Conservation (phyloP, 2,797 vertebrate genomes). For the Sebastes diploproa region DNA sequence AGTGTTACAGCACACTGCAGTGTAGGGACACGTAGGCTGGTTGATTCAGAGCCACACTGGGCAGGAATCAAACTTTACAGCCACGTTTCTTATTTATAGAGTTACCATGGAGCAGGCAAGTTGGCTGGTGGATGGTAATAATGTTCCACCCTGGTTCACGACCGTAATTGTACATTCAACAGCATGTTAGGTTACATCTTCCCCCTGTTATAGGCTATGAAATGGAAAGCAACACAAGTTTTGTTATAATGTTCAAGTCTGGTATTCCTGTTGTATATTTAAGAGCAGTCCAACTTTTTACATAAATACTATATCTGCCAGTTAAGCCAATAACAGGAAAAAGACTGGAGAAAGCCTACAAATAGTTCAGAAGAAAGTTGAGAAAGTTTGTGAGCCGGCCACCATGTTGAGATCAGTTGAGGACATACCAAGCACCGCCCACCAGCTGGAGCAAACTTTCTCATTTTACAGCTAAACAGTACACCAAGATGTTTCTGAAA, state of each 20-base stretch:
- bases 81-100: not conserved
- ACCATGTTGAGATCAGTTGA: too few species aligned
- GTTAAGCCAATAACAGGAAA: not conserved
- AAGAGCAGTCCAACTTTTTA: not conserved
- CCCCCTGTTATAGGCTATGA: not conserved
- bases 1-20: conserved; percentile 2
- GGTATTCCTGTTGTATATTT: not conserved
- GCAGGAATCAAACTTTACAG: not conserved
- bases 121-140: not conserved
- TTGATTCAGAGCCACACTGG: not conserved
- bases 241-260: not conserved
- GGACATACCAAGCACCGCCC: too few species aligned
- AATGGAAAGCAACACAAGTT: conserved; percentile 4
- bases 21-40: not conserved
- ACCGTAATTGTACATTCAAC: not conserved
- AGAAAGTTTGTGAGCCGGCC: too few species aligned
- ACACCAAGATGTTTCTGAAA: too few species aligned
- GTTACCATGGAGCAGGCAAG: not conserved
- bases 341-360: not conserved
- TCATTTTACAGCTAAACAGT: too few species aligned
- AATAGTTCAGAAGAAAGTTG: not conserved
- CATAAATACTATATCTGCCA: too few species aligned
- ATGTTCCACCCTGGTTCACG: not conserved
- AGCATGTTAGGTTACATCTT: not conserved
- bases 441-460: too few species aligned